Percentiles rank a stretch among this genome's conserved stretches.
These are phyloP conservation scores for Lagopus muta DNA, from an alignment of 2,113 vertebrate species.

Conservation along the genomic window DNA sequence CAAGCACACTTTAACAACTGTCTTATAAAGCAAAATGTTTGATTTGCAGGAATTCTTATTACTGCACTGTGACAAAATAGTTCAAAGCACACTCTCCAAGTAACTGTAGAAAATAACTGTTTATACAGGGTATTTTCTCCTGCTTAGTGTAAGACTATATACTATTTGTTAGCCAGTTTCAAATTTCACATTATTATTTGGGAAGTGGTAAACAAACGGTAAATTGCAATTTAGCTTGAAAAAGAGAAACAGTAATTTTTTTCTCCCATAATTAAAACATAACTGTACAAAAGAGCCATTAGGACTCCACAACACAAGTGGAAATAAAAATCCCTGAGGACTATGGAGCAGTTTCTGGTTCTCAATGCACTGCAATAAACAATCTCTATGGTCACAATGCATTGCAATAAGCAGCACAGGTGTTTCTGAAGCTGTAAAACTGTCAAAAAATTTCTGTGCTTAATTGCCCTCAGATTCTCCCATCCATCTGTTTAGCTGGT, in stretches of 20 bases:
- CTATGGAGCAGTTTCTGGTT: not conserved
- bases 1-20: not conserved
- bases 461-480: not conserved
- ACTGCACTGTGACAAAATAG: not conserved
- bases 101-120: not conserved
- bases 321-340: not conserved
- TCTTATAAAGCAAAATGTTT: not conserved
- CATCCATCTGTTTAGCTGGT: slow-evolving; percentile 9
- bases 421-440: slow-evolving; percentile 24
- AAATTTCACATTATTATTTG: not conserved
- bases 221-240: not conserved
- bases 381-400: not conserved
- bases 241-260: not conserved
- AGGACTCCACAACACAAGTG: not conserved
- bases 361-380: not conserved
- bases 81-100: not conserved
- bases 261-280: not conserved
- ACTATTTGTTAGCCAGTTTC: not conserved
- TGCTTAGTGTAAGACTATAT: not conserved
- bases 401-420: not conserved
- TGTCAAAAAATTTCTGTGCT: not conserved
- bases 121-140: not conserved
- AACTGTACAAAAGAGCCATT: not conserved
- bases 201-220: not conserved
- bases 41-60: slow-evolving; percentile 13